These are phyloP conservation scores for Siphlonurus alternatus DNA, from an alignment of 2,888 invertebrate species.

Conservation along the genomic window DNA sequence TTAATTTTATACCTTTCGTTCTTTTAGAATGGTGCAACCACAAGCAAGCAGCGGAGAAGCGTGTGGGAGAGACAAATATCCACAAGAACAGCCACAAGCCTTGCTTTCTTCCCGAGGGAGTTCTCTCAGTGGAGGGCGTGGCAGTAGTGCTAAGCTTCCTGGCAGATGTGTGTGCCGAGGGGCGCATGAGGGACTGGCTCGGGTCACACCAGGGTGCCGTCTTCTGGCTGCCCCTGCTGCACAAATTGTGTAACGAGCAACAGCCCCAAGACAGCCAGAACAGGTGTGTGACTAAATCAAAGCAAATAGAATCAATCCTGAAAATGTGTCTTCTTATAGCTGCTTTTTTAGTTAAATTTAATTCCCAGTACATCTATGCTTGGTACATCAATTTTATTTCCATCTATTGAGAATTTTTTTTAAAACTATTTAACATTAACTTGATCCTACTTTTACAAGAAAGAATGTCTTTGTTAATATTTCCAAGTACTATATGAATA, in stretches of 20 bases:
- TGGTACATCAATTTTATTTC: too few species aligned
- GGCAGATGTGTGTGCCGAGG: slow-evolving; percentile 61
- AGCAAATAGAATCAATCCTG: slow-evolving; percentile 31
- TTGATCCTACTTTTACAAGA: too few species aligned
- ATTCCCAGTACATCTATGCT: too few species aligned
- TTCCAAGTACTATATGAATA: too few species aligned
- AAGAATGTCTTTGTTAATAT: too few species aligned
- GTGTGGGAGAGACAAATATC: too few species aligned
- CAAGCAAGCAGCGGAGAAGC: slow-evolving; percentile 7
- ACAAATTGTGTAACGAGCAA: slow-evolving; percentile 43
- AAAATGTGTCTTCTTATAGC: too few species aligned
- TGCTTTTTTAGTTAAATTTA: too few species aligned
- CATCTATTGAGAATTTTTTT: too few species aligned
- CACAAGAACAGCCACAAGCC: background rate
- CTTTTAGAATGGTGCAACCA: slow-evolving; percentile 15
- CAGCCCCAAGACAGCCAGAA: background rate
- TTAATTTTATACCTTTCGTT: too few species aligned
- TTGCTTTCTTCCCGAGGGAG: slow-evolving; percentile 16
- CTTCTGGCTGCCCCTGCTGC: slow-evolving; percentile 75
- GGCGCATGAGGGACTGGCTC: slow-evolving; percentile 73
- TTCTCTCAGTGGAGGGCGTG: background rate
- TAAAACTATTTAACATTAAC: too few species aligned
- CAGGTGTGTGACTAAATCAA: background rate
- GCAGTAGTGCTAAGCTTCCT: slow-evolving; percentile 60
- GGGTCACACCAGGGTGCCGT: slow-evolving; percentile 58